Conservation (phyloP, 2,888 invertebrate species). For the Masnerella sp. region DNA sequence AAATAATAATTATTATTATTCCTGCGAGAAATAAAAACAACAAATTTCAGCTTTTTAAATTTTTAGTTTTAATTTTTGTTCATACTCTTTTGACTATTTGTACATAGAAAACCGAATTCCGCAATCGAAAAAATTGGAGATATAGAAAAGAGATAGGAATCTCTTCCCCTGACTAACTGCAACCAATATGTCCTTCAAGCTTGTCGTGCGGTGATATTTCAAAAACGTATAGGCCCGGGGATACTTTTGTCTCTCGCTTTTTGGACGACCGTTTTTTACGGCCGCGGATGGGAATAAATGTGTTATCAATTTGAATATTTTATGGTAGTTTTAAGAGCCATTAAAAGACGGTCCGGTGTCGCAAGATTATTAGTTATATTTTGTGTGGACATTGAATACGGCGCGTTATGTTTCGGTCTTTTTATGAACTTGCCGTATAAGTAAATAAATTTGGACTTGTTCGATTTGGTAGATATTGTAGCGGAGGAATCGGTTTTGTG, state of each 20-base stretch:
- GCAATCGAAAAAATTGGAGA: too few species aligned
- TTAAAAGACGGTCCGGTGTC: conserved; percentile 18
- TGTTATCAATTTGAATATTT: conserved; percentile 52
- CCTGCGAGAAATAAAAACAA: too few species aligned
- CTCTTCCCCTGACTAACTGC: conserved; percentile 48
- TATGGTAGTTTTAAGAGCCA: conserved; percentile 36
- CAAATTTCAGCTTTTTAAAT: too few species aligned
- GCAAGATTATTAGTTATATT: conserved; percentile 28
- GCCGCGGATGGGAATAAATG: conserved; percentile 29
- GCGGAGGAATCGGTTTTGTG: neutral
- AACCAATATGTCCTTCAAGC: conserved; percentile 51
- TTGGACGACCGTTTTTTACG: conserved; percentile 17
- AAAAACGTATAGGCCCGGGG: conserved; percentile 19
- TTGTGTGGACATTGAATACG: conserved; percentile 2
- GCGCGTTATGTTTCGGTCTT: conserved; percentile 24
- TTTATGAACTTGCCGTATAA: conserved; percentile 39
- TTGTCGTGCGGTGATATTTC: conserved; percentile 44
- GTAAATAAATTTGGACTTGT: conserved; percentile 17
- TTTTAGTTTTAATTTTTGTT: too few species aligned
- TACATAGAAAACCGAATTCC: too few species aligned
- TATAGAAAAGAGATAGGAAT: conserved; percentile 18
- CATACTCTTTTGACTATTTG: too few species aligned
- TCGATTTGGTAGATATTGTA: neutral
- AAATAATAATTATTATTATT: too few species aligned
- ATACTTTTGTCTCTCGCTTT: conserved; percentile 21